A percentile compares a stretch with the other conserved stretches of the same genome.
Evolutionary conservation across 2,888 invertebrate genomes (phyloP).

Genomic region (Rhingia campestris): DNA sequence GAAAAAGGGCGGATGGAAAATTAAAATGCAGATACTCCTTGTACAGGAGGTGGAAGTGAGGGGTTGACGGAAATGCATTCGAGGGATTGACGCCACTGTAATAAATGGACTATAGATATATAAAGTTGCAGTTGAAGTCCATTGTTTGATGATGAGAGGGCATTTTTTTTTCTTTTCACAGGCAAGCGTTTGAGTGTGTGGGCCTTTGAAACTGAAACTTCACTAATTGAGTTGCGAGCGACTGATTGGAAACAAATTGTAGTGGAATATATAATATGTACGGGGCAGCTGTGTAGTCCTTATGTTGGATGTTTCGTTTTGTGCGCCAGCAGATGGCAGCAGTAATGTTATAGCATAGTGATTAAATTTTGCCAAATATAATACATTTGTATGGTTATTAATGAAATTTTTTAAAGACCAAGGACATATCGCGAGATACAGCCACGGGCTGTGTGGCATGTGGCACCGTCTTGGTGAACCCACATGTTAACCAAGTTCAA

Average conservation of each 20-base stretch:
- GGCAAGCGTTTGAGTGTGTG: neutral
- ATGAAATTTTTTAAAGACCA: too few species aligned
- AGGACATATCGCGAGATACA: too few species aligned
- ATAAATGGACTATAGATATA: neutral
- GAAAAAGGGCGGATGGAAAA: neutral
- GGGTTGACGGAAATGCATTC: constrained; percentile 15
- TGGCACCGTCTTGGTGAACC: too few species aligned
- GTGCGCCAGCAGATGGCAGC: too few species aligned
- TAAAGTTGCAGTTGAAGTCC: neutral
- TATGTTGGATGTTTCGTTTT: too few species aligned
- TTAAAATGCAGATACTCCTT: constrained; percentile 20
- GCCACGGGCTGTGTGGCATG: too few species aligned
- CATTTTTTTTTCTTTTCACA: neutral
- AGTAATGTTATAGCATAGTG: too few species aligned
- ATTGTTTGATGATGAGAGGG: constrained; percentile 1
- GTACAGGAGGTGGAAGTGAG: neutral
- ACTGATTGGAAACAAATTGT: neutral
- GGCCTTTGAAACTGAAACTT: neutral
- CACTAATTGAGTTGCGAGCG: neutral
- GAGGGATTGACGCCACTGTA: constrained; percentile 25
- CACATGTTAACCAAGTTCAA: too few species aligned
- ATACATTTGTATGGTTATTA: too few species aligned
- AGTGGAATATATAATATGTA: too few species aligned
- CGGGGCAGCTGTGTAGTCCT: too few species aligned
- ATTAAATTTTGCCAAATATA: too few species aligned